Evolutionary conservation across 2,113 vertebrate species (phyloP).

Genomic region (Platichthys stellatus): DNA sequence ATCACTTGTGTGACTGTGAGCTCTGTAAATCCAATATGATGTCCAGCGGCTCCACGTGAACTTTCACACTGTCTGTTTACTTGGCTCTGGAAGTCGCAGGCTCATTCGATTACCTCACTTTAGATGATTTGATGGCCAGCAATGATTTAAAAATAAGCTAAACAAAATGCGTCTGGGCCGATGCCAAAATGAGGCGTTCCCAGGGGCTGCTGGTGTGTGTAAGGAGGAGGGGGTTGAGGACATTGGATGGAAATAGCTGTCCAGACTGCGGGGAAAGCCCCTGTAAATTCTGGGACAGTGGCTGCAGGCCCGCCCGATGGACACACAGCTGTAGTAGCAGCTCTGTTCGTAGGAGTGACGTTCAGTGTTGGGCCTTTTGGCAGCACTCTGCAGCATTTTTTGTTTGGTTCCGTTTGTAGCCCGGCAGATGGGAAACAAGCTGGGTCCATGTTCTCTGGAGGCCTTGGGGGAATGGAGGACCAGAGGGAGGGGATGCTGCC

Average conservation of each 20-base stretch:
- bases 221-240: constrained; percentile 15
- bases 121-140: constrained; percentile 41
- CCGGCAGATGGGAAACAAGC: constrained; percentile 82
- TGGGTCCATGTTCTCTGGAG: constrained; percentile 74
- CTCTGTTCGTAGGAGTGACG: constrained; percentile 33
- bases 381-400: constrained; percentile 51
- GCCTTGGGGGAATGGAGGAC: constrained; percentile 66
- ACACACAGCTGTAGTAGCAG: constrained; percentile 61
- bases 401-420: constrained; percentile 75
- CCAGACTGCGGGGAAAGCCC: constrained; percentile 74
- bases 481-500: constrained; percentile 57
- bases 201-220: constrained; percentile 46
- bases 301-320: constrained; percentile 41
- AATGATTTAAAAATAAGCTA: constrained; percentile 28
- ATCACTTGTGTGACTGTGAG: constrained; percentile 60
- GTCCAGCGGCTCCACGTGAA: constrained; percentile 50
- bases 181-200: constrained; percentile 55
- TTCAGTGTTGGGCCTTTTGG: constrained; percentile 46
- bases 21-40: constrained; percentile 45
- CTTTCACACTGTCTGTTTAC: constrained; percentile 69
- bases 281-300: constrained; percentile 60
- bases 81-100: constrained; percentile 26
- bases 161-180: constrained; percentile 49
- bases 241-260: constrained; percentile 58
- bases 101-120: constrained; percentile 53